These are phyloP conservation scores for Callinectes sapidus DNA, from an alignment of 2,888 invertebrate species.

Conservation along the genomic window DNA sequence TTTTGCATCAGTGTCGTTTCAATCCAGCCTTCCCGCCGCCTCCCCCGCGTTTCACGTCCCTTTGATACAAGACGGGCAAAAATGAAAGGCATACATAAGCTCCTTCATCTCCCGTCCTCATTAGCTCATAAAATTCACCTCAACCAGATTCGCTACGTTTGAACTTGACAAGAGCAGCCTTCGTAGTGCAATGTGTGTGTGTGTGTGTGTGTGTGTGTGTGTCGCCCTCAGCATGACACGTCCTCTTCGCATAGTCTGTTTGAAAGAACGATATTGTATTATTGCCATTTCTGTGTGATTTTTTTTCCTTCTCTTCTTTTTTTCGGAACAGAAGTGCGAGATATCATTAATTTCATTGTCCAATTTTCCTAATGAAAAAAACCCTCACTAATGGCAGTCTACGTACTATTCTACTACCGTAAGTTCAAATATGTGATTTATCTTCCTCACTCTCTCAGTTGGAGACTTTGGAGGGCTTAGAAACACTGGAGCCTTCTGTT, in stretches of 20 bases:
- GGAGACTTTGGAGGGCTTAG: background rate
- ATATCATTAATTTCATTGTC: no score
- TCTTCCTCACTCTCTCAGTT: background rate
- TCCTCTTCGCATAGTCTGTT: background rate
- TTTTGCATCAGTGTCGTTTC: background rate
- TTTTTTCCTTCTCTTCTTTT: no score
- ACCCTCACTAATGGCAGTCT: no score
- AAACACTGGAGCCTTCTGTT: background rate
- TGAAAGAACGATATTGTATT: no score
- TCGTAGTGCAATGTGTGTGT: background rate
- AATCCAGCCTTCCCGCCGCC: background rate
- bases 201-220: no score
- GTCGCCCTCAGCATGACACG: background rate
- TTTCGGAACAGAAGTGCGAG: no score
- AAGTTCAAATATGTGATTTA: background rate
- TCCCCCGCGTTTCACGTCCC: background rate
- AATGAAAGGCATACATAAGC: background rate
- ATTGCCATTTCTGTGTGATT: no score
- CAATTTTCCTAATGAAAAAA: no score
- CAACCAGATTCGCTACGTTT: background rate
- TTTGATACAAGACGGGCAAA: background rate
- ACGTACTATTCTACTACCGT: background rate
- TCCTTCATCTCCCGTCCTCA: background rate
- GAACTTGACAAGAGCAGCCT: background rate
- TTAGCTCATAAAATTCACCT: background rate